A percentile compares a stretch with the other conserved stretches of the same genome.
Evolutionary conservation across 2,888 invertebrate species (phyloP).

Genomic region (Epistrophe eligans): DNA sequence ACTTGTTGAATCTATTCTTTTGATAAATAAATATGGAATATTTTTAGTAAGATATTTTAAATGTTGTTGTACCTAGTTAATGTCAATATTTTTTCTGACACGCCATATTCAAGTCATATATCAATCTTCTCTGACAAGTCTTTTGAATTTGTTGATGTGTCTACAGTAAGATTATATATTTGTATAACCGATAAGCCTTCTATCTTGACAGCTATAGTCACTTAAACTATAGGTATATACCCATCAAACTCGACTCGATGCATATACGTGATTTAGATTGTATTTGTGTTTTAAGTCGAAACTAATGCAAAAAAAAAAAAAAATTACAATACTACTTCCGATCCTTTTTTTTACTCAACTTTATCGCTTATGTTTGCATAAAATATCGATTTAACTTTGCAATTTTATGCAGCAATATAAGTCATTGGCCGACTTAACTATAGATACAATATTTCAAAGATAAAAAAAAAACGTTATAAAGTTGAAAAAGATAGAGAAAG

Average conservation of each 20-base stretch:
- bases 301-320: neutral
- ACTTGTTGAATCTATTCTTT: no score
- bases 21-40: no score
- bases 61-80: no score
- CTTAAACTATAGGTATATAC: neutral
- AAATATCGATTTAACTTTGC: conserved; percentile 42
- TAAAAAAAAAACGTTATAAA: neutral
- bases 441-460: conserved; percentile 37
- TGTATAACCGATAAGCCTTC: neutral
- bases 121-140: neutral
- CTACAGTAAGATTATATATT: neutral
- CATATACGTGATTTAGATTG: neutral
- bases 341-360: conserved; percentile 3
- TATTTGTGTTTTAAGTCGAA: neutral
- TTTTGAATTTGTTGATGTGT: neutral
- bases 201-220: neutral
- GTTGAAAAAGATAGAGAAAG: conserved; percentile 3
- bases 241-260: neutral
- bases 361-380: conserved; percentile 26
- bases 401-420: conserved; percentile 37
- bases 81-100: no score
- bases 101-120: neutral
- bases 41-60: no score
- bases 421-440: conserved; percentile 32
- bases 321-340: neutral